These are phyloP conservation scores for Scaptomyza pallida DNA, from an alignment of 1,140 invertebrate genomes.

Conservation along the genomic window DNA sequence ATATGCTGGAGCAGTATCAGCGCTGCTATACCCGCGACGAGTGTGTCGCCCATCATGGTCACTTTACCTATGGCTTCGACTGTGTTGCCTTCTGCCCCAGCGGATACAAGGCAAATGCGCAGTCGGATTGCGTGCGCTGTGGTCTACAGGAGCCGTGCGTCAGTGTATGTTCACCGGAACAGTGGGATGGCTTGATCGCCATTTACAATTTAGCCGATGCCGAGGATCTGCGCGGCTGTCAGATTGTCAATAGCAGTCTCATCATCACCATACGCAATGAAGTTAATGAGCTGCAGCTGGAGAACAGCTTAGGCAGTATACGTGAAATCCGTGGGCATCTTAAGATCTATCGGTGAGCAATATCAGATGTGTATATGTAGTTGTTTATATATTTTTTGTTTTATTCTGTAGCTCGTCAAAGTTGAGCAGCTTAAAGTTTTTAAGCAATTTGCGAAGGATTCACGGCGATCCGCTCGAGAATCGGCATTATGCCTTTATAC, in stretches of 20 bases:
- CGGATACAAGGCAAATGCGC: conserved; percentile 49
- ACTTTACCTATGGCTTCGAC: conserved; percentile 35
- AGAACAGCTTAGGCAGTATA: conserved; percentile 42
- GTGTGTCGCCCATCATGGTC: conserved; percentile 35
- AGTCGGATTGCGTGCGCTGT: conserved; percentile 49
- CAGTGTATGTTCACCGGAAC: conserved; percentile 57
- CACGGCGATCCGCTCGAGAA: conserved; percentile 60
- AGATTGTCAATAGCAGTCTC: conserved; percentile 67
- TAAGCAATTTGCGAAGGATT: conserved; percentile 51
- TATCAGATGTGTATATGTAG: neutral
- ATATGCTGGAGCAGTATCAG: conserved; percentile 55
- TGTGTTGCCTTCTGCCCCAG: conserved; percentile 69
- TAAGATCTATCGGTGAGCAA: conserved; percentile 68
- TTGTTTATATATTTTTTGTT: neutral
- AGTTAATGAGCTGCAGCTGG: conserved; percentile 60
- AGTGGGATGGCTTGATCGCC: conserved; percentile 11
- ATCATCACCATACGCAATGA: conserved; percentile 58
- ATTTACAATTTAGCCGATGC: conserved; percentile 66
- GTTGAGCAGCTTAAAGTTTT: conserved; percentile 59
- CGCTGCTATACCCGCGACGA: conserved; percentile 60
- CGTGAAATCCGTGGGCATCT: conserved; percentile 71
- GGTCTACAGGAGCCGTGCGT: conserved; percentile 44
- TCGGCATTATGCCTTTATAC: conserved; percentile 53
- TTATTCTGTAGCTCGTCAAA: conserved; percentile 47
- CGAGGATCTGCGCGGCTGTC: conserved; percentile 64